Conservation (phyloP, 2,113 vertebrate species). For the Climacteris rufus region DNA sequence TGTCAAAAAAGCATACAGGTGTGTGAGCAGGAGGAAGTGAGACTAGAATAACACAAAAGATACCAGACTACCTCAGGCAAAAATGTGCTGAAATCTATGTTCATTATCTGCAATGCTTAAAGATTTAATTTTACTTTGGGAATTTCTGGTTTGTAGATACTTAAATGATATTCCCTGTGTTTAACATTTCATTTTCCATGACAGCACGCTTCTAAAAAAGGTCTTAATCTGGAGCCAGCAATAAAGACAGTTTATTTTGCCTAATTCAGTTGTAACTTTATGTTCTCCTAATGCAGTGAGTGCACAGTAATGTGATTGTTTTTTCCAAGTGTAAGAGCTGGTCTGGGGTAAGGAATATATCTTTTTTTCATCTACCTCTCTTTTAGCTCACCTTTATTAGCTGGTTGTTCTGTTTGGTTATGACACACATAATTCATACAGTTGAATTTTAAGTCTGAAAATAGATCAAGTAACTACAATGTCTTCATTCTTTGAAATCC, state of each 20-base stretch:
- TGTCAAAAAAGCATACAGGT: neutral
- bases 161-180: neutral
- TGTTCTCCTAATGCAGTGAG: neutral
- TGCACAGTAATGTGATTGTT: neutral
- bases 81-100: neutral
- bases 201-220: neutral
- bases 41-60: neutral
- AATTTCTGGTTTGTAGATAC: neutral
- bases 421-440: neutral
- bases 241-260: neutral
- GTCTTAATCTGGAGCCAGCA: neutral
- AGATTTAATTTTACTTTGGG: neutral
- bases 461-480: neutral
- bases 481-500: neutral
- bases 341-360: neutral
- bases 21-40: neutral
- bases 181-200: neutral
- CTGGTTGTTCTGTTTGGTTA: neutral
- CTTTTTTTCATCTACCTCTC: neutral
- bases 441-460: neutral
- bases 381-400: neutral
- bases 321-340: neutral
- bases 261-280: neutral
- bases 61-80: neutral
- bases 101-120: neutral